Evolutionary conservation across 1,140 invertebrate species (phyloP).

Genomic region (Atopsyche davidsoni): DNA sequence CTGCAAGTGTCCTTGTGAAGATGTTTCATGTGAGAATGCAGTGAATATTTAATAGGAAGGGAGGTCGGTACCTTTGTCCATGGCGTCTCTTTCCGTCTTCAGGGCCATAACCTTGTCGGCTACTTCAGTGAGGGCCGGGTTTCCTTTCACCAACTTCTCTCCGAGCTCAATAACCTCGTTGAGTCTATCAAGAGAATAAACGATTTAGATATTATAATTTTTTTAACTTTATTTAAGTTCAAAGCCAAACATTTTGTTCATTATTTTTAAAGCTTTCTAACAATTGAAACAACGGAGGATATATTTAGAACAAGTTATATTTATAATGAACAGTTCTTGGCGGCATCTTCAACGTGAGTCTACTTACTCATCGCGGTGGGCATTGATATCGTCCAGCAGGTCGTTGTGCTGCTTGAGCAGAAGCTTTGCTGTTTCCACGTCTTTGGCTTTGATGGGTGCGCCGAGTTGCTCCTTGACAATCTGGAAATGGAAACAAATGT

Average conservation of each 20-base stretch:
- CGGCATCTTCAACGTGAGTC: slow-evolving; percentile 3
- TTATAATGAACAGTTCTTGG: too few species aligned
- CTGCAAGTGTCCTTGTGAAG: too few species aligned
- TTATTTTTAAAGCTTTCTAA: slow-evolving; percentile 3
- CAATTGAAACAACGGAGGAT: too few species aligned
- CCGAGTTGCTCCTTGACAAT: slow-evolving; percentile 75
- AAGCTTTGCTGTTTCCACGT: slow-evolving; percentile 85
- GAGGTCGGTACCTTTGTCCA: slow-evolving; percentile 64
- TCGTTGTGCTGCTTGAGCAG: slow-evolving; percentile 89
- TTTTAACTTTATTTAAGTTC: too few species aligned
- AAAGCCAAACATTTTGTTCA: too few species aligned
- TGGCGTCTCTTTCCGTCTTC: slow-evolving; percentile 66
- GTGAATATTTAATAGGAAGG: too few species aligned
- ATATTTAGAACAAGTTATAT: too few species aligned
- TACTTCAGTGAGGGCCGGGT: slow-evolving; percentile 63
- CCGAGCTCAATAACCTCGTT: slow-evolving; percentile 72
- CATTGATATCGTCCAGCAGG: slow-evolving; percentile 83
- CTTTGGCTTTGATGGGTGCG: slow-evolving; percentile 73
- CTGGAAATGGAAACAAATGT: slow-evolving; percentile 27
- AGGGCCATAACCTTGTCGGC: slow-evolving; percentile 68
- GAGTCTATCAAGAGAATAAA: slow-evolving; percentile 49
- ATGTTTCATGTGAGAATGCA: too few species aligned
- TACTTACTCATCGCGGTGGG: slow-evolving; percentile 78
- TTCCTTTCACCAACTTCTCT: slow-evolving; percentile 62
- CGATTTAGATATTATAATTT: not conserved